Evolutionary conservation across 2,888 invertebrate species (phyloP).

Genomic region (Drosophila acutilabella): DNA sequence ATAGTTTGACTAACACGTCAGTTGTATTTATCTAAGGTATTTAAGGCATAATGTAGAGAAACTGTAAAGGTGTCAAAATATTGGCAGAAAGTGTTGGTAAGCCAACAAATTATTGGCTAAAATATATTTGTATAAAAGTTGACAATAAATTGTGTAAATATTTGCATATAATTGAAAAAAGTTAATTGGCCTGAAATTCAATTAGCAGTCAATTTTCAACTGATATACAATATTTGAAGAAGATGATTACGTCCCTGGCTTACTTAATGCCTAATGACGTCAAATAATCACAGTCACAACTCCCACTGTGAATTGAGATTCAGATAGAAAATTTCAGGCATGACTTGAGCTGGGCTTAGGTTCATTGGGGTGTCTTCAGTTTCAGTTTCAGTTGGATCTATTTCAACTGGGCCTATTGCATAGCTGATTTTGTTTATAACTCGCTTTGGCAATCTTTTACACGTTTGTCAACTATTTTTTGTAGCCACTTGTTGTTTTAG

Average conservation of each 20-base stretch:
- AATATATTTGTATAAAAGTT: constrained; percentile 23
- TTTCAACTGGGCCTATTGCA: constrained; percentile 40
- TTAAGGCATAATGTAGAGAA: constrained; percentile 18
- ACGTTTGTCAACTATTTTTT: constrained; percentile 37
- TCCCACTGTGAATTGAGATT: constrained; percentile 31
- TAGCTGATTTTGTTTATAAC: constrained; percentile 25
- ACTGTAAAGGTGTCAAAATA: constrained; percentile 61
- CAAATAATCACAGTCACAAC: constrained; percentile 24
- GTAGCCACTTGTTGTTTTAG: not conserved
- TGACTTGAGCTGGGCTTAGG: constrained; percentile 37
- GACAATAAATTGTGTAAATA: constrained; percentile 57
- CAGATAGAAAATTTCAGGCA: constrained; percentile 30
- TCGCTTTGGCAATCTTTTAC: constrained; percentile 49
- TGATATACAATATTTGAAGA: constrained; percentile 11
- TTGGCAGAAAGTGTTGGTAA: constrained; percentile 30
- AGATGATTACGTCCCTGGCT: constrained; percentile 48
- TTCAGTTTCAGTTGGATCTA: constrained; percentile 29
- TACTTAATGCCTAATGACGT: constrained; percentile 44
- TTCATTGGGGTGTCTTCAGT: constrained; percentile 1
- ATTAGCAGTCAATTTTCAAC: constrained; percentile 47
- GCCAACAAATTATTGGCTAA: constrained; percentile 24
- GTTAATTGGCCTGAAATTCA: constrained; percentile 38
- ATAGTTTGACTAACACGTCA: constrained; percentile 9
- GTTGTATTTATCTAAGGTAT: constrained; percentile 24
- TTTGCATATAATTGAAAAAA: constrained; percentile 58